phyloP scores from a whole-genome alignment of 2,113 vertebrate species.

The Carassius auratus region DNA sequence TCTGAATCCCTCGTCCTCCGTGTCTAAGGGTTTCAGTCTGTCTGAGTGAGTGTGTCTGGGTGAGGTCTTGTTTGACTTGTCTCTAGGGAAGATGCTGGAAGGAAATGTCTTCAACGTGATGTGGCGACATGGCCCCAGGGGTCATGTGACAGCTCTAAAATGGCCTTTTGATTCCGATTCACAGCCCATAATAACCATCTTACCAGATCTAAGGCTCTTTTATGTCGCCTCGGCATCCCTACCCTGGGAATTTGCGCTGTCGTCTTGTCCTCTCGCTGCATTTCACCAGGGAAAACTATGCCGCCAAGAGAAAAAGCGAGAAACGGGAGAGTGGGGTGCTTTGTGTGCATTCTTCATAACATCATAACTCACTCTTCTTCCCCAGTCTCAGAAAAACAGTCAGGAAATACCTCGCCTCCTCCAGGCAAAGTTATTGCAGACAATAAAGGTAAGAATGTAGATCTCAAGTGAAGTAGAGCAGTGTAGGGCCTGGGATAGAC shows the following conservation, averaged over 20 bases:
- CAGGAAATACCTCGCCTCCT: slow-evolving; percentile 33
- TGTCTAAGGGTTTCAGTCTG: not conserved
- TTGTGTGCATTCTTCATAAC: slow-evolving; percentile 43
- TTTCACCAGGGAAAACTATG: slow-evolving; percentile 33
- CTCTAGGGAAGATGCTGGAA: slow-evolving; percentile 26
- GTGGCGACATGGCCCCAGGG: slow-evolving; percentile 22
- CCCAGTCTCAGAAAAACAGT: not conserved
- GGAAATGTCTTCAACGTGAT: slow-evolving; percentile 20
- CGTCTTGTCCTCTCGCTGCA: not conserved
- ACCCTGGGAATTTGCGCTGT: slow-evolving; percentile 30
- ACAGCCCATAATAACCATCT: slow-evolving; percentile 36
- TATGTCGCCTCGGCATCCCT: slow-evolving; percentile 19
- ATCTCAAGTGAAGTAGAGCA: not conserved
- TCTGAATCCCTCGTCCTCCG: not conserved
- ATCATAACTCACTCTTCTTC: slow-evolving; percentile 33
- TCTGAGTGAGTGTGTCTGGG: not conserved
- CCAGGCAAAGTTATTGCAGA: slow-evolving; percentile 22
- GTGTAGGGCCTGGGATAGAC: not conserved
- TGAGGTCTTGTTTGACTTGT: slow-evolving; percentile 38
- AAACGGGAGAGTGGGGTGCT: slow-evolving; percentile 15
- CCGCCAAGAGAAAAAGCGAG: not conserved
- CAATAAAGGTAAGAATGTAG: slow-evolving; percentile 30
- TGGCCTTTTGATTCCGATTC: slow-evolving; percentile 48
- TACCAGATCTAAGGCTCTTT: slow-evolving; percentile 42
- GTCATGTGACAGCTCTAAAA: slow-evolving; percentile 43